Percentiles rank a stretch among this genome's conserved stretches.
Evolutionary conservation across 2,113 vertebrate species (phyloP).

Genomic region (Phoenicopterus ruber): DNA sequence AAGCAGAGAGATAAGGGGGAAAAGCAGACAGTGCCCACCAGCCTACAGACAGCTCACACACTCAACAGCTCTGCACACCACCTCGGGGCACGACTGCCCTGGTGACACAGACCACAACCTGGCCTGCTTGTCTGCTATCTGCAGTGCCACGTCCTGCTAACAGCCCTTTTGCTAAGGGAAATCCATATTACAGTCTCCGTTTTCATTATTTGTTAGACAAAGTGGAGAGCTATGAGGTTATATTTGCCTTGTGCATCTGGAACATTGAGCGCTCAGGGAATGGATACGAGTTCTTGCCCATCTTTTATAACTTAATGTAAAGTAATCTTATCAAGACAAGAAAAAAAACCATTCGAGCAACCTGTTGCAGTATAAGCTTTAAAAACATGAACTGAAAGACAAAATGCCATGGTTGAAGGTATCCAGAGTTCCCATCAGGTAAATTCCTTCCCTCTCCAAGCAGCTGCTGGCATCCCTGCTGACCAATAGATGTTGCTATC

Average conservation of each 20-base stretch:
- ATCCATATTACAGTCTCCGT: not conserved
- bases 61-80: not conserved
- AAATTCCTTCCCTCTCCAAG: conserved; percentile 5
- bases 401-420: not conserved
- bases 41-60: not conserved
- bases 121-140: not conserved
- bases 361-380: not conserved
- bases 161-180: not conserved
- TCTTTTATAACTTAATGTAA: conserved; percentile 1
- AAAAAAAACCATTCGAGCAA: not conserved
- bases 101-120: not conserved
- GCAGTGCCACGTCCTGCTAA: not conserved
- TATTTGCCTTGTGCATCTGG: not conserved
- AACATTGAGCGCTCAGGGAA: not conserved
- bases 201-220: not conserved
- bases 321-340: not conserved
- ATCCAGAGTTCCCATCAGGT: not conserved
- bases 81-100: rapidly evolving
- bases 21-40: not conserved
- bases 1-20: not conserved
- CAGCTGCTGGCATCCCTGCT: not conserved
- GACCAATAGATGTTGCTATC: not conserved
- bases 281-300: not conserved
- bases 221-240: not conserved
- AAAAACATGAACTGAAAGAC: conserved; percentile 20